Evolutionary conservation across 2,888 invertebrate species (phyloP), one percentile per base, ranked within the genome.

Genomic region (Cancer borealis): DNA sequence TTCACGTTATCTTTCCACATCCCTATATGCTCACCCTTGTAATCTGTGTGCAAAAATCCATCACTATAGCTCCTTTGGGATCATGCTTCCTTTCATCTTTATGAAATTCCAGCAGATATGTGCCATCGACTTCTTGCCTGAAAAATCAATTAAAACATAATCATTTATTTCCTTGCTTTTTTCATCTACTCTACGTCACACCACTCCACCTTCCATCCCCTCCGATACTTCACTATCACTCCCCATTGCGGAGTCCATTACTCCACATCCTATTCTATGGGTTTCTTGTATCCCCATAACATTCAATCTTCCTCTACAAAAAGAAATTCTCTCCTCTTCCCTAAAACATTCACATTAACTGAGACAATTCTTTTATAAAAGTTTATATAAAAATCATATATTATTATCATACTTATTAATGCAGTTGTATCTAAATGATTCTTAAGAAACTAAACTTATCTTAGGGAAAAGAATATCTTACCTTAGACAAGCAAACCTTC

Each of bases 61-160:
- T 98, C 96, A 98, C 98, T 96, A 99, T 98, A 66, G 98, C 98
- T 96, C 98, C 98, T 97, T 99, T 99, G 0, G 98, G 98, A 96
- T 99, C 99, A 47, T 98, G 98, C 97, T 98, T 98, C 96, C 98
- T 98, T 95, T 99, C 99, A 97, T 99, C 99, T 97, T 99, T 99
- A 96, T 98, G 98, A 96, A 99, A 97, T 97, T 99, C 99, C 92
- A 99, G 97, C 96, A 98, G 98, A 96, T 98, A 99, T 0, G 98
- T 98, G 89, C 98, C 98, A 96, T 99, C 99, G 54, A 98, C 98
- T 97, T 99, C 98, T 96, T 98, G 98, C 95, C 98, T 96, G 94
- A 92, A 60, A 66, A 66, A 66, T n/a, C 4, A 66, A n/a, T 66
- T 3, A 3, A 66, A 4, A n/a, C n/a, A 17, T n/a, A 3, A 3